Evolutionary conservation across 2,797 vertebrate species (phyloP).

Genomic region (Protosalanx chinensis): DNA sequence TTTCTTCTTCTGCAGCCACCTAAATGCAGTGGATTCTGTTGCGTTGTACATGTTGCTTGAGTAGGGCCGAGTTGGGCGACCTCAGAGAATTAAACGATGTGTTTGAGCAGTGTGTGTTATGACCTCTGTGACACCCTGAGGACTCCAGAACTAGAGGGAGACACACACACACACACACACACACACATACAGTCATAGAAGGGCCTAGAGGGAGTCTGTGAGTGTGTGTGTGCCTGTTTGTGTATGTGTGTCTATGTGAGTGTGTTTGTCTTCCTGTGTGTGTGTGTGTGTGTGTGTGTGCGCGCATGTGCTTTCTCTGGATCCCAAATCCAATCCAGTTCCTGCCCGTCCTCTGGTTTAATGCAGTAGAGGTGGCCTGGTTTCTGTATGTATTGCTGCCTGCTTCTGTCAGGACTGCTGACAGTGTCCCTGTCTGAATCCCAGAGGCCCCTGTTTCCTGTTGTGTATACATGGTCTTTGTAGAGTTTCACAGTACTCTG

Average conservation of each 20-base stretch:
- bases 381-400: conserved; percentile 18
- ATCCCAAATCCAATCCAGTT: conserved; percentile 24
- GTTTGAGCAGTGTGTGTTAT: neutral
- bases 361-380: conserved; percentile 16
- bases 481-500: neutral
- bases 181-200: neutral
- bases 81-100: neutral
- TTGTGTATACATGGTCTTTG: conserved; percentile 32
- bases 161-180: neutral
- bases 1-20: neutral
- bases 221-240: neutral
- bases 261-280: conserved; percentile 10
- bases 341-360: conserved; percentile 6
- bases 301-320: neutral
- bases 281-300: neutral
- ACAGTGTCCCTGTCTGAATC: conserved; percentile 25
- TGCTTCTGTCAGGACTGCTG: conserved; percentile 30
- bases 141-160: neutral
- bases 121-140: neutral
- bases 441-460: conserved; percentile 11
- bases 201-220: neutral
- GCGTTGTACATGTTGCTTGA: neutral
- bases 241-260: conserved; percentile 2
- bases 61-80: neutral
- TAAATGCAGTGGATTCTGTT: neutral